These are phyloP conservation scores for Drosophila ficusphila DNA, from an alignment of 1,140 invertebrate genomes.

Conservation along the genomic window DNA sequence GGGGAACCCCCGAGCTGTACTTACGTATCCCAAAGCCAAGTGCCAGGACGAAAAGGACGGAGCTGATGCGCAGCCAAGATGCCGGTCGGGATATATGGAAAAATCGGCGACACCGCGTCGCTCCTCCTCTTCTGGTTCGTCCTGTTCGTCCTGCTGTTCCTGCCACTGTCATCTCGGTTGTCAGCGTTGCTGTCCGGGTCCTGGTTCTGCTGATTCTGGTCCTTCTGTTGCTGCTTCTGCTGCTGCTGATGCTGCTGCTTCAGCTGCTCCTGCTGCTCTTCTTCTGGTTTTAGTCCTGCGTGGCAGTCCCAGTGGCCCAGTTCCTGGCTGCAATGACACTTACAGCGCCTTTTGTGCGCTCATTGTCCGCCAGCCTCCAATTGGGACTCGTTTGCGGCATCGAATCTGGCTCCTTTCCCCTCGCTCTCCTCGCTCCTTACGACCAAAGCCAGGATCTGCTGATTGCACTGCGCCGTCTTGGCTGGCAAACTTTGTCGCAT, in stretches of 20 bases:
- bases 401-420: constrained; percentile 60
- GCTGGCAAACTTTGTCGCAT: constrained; percentile 74
- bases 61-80: constrained; percentile 50
- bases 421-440: constrained; percentile 23
- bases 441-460: constrained; percentile 30
- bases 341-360: constrained; percentile 73
- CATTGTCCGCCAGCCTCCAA: constrained; percentile 69
- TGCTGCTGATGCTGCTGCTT: neutral
- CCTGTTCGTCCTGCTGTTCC: neutral
- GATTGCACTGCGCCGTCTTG: constrained; percentile 70
- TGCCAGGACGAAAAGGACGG: constrained; percentile 17
- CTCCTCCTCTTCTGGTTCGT: neutral
- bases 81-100: constrained; percentile 45
- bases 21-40: constrained; percentile 60
- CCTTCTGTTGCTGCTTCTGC: constrained; percentile 13
- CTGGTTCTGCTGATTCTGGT: constrained; percentile 2
- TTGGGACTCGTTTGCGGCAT: constrained; percentile 78
- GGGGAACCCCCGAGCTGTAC: constrained; percentile 54
- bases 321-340: constrained; percentile 74
- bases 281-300: constrained; percentile 22
- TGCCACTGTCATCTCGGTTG: constrained; percentile 53
- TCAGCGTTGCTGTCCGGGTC: constrained; percentile 29
- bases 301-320: constrained; percentile 70
- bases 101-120: constrained; percentile 55
- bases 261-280: constrained; percentile 1